Base-by-base conservation (phyloP, 2,888 invertebrate species). In the Dicranocentrus wangi region DNA sequence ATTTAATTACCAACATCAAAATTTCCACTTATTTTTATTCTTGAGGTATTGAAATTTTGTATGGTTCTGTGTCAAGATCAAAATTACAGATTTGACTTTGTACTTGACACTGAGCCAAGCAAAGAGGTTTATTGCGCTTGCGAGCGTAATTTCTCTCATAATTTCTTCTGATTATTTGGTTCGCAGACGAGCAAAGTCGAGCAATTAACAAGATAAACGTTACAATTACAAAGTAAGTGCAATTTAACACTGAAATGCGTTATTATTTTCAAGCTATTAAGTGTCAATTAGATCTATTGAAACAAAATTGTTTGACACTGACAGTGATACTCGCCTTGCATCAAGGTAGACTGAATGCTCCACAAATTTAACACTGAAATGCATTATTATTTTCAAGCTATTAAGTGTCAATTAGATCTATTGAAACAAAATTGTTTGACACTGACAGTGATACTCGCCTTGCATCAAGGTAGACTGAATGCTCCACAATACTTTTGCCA, bases 291-390 rank as follows among this genome's bases (percentile, higher is more conserved):
- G 23, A 55, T 55, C 23, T 8, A 25, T 55, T 25, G 13, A 55
- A 55, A 55, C 13, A 13, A 55, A 55, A 25, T 55, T 25, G 55
- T 55, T 55, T 55, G 55, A 55, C 55, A 55, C 55, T 55, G 55
- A 8, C 55, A 55, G 15, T 17, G 19, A 19, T 51, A n/a, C n/a
- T n/a, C n/a, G n/a, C 10, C 10, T 32, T 32, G 32, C 32, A 32
- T 32, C 5, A 32, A 32, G 32, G 5, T 3, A 7, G 5, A 32
- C 32, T 32, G 32, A 32, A 7, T 10, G 10, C 10, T 32, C 32
- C 10, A 10, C 10, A 32, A 32, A n/a, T n/a, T n/a, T n/a, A n/a
- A n/a, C n/a, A n/a, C n/a, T n/a, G n/a, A n/a, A 51, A 51, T 17
- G 19, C 19, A 17, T 19, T 8, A 51, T 51, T 51, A n/a, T 21